Evolutionary conservation across 2,888 invertebrate species (phyloP).

Genomic region (Cantharis rustica): DNA sequence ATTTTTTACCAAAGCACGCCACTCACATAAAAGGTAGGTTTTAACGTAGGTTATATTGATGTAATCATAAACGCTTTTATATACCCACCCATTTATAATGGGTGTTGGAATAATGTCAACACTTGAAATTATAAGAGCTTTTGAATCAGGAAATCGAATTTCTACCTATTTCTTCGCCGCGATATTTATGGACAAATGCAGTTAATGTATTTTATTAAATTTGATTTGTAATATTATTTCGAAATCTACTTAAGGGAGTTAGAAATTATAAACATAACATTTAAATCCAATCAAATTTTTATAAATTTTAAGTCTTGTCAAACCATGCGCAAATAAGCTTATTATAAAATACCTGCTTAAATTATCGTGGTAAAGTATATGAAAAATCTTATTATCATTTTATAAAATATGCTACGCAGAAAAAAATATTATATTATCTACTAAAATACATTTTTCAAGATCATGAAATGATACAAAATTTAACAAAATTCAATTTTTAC

Average conservation of each 20-base stretch:
- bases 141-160: neutral
- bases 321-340: neutral
- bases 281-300: neutral
- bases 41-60: neutral
- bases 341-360: neutral
- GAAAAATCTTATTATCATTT: neutral
- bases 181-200: too few species aligned
- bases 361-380: neutral
- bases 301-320: neutral
- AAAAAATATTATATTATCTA: neutral
- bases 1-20: neutral
- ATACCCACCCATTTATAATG: neutral
- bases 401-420: neutral
- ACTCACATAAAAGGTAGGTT: neutral
- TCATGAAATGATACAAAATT: too few species aligned
- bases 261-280: neutral
- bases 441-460: too few species aligned
- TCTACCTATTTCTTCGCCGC: too few species aligned
- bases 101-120: neutral
- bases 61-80: neutral
- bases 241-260: neutral
- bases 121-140: neutral
- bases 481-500: neutral
- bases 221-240: neutral
- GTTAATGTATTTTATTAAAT: neutral